Base-by-base conservation (phyloP, 2,797 vertebrate species). In the Hippoglossus hippoglossus region DNA sequence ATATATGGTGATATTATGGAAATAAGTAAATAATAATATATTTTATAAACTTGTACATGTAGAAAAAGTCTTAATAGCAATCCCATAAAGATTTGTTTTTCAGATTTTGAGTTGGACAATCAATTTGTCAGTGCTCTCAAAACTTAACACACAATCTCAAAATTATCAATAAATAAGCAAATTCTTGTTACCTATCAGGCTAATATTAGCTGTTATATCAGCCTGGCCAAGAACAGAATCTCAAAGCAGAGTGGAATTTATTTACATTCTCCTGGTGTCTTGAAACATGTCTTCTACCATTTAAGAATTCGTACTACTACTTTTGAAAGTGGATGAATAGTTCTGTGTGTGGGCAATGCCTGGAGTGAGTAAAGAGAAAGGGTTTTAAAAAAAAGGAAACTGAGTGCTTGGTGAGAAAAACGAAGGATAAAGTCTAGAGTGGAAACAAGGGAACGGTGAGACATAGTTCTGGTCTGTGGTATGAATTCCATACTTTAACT, bases 401-500 rank as follows among this genome's bases (percentile, higher is more conserved):
- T 57, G 47, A 7, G 8, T 67, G 39, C 22, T 47, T 41, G 64
- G 63, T 78, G 53, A 72, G 58, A 79, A 87, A 77, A 65, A 66
- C 73, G 46, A 67, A 74, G 55, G 41, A 52, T 18, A 51, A 65
- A 12, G 57, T 88, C 71, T 1, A 71, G 71, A 3, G 9, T 24
- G 84, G 66, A 87, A 77, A 83, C 73, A 74, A 77, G 64, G 52
- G 62, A 50, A 68, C 56, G 67, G 65, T 84, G 77, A 86, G 77
- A 90, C 82, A 88, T 90, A 86, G 26, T 89, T 89, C 74, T 89
- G 86, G 83, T 88, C 71, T 84, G 77, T 67, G 87, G 85, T 76
- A 54, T 80, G 72, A 86, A 89, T 85, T 81, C 80, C 73, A 72
- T 80, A 70, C 44, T 79, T 74, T 36, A 77, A 75, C 64, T 69